Conservation (phyloP, 1,140 invertebrate genomes). For the Cephus cinctus region DNA sequence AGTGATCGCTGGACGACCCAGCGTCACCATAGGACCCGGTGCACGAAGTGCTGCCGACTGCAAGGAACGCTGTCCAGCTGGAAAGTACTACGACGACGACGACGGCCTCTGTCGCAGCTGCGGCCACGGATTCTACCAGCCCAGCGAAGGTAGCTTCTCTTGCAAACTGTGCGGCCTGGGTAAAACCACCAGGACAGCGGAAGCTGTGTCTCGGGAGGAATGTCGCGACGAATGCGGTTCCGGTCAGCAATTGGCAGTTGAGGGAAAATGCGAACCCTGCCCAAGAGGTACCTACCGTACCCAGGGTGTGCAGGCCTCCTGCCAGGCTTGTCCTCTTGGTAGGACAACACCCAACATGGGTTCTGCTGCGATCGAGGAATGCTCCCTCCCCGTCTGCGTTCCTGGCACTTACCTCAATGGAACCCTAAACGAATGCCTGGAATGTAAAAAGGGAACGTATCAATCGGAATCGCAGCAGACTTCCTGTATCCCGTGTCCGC, state of each 20-base stretch:
- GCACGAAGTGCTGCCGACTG: constrained; percentile 86
- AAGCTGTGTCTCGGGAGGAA: constrained; percentile 84
- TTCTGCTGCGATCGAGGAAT: constrained; percentile 83
- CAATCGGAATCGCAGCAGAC: constrained; percentile 90
- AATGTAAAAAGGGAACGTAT: constrained; percentile 90
- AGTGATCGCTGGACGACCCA: constrained; percentile 78
- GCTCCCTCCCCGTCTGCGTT: constrained; percentile 84
- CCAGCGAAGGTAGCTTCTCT: constrained; percentile 86
- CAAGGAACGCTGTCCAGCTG: constrained; percentile 88
- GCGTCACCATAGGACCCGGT: constrained; percentile 82
- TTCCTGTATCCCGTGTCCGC: constrained; percentile 83
- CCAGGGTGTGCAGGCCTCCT: constrained; percentile 84
- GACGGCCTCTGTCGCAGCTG: constrained; percentile 85
- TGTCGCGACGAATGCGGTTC: constrained; percentile 89
- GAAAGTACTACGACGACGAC: constrained; percentile 87
- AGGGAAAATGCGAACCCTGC: constrained; percentile 91
- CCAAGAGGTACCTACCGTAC: constrained; percentile 87
- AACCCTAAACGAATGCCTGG: constrained; percentile 79
- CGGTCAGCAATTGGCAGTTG: constrained; percentile 82
- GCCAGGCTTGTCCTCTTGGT: constrained; percentile 83
- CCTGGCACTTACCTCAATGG: constrained; percentile 84
- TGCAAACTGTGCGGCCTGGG: constrained; percentile 88
- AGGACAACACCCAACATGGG: constrained; percentile 84
- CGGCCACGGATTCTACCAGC: constrained; percentile 92
- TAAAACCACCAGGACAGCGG: constrained; percentile 88